Percentiles rank a stretch among this genome's conserved stretches.
These are phyloP conservation scores for Pagrus major DNA, from an alignment of 2,113 vertebrate species.

Conservation along the genomic window DNA sequence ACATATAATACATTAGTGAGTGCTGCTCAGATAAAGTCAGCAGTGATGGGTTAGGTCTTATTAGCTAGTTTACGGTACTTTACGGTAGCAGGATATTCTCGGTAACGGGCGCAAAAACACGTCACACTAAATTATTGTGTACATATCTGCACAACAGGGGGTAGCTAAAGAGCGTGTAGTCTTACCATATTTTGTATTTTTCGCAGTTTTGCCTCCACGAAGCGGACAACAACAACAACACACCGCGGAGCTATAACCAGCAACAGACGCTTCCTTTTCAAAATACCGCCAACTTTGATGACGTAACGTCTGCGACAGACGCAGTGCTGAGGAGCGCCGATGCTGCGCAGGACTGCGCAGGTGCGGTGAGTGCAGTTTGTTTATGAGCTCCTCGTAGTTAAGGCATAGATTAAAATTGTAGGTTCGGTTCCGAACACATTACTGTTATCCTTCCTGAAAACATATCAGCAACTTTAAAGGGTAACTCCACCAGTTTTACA, in stretches of 20 bases:
- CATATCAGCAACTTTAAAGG: no score
- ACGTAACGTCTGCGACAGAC: constrained; percentile 44
- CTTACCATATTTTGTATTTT: constrained; percentile 65
- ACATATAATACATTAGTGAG: no score
- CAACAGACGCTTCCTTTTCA: constrained; percentile 50
- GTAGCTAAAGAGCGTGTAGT: fast-evolving
- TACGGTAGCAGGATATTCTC: background rate
- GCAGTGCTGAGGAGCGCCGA: background rate
- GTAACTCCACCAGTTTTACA: no score
- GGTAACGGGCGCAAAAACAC: background rate
- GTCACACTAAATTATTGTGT: fast-evolving
- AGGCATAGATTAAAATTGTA: no score
- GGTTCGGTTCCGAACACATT: background rate
- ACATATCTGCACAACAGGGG: fast-evolving
- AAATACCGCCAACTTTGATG: constrained; percentile 78
- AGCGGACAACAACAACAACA: background rate
- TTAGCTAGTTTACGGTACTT: background rate
- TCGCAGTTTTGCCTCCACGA: background rate
- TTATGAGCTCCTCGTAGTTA: background rate
- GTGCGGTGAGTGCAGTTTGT: fast-evolving
- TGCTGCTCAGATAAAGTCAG: no score
- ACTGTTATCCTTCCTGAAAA: no score
- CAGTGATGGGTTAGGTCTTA: fast-evolving
- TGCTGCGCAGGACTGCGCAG: constrained; percentile 61
- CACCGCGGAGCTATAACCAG: no score